These are phyloP conservation scores for Chaetoderma sp. DNA, from an alignment of 2,888 invertebrate species.

Conservation along the genomic window DNA sequence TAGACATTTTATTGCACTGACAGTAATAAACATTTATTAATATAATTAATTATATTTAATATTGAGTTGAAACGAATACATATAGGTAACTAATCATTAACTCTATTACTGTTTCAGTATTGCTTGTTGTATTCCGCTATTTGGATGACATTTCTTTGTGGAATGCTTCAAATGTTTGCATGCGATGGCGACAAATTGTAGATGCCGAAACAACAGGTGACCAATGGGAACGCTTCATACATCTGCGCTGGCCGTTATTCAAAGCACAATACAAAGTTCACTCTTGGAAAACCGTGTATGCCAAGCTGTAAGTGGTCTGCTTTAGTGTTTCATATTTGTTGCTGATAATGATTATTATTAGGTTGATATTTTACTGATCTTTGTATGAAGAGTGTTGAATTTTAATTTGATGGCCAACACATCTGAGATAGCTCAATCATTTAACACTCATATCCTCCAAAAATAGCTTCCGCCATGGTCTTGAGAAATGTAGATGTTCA, in stretches of 20 bases:
- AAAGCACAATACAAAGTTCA: constrained; percentile 79
- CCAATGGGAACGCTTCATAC: constrained; percentile 84
- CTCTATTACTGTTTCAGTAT: constrained; percentile 73
- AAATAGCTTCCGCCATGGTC: background rate
- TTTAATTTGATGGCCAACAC: no score
- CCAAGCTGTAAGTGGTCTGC: constrained; percentile 70
- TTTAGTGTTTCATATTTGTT: constrained; percentile 12
- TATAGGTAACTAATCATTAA: no score
- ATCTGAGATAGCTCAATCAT: background rate
- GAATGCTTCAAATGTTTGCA: constrained; percentile 88
- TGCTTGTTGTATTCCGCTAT: constrained; percentile 88
- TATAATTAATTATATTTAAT: no score
- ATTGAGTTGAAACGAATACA: no score
- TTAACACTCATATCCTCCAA: no score
- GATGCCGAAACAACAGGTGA: constrained; percentile 82
- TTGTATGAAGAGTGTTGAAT: no score
- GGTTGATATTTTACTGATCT: background rate
- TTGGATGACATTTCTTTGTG: constrained; percentile 92
- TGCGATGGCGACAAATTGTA: constrained; percentile 84
- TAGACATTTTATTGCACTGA: no score
- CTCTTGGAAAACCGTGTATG: constrained; percentile 84
- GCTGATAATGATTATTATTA: background rate
- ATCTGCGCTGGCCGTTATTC: constrained; percentile 87
- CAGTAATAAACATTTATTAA: no score
- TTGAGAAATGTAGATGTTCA: no score